Conservation (phyloP, 2,888 invertebrate species). For the Drosophila austrosaltans region DNA sequence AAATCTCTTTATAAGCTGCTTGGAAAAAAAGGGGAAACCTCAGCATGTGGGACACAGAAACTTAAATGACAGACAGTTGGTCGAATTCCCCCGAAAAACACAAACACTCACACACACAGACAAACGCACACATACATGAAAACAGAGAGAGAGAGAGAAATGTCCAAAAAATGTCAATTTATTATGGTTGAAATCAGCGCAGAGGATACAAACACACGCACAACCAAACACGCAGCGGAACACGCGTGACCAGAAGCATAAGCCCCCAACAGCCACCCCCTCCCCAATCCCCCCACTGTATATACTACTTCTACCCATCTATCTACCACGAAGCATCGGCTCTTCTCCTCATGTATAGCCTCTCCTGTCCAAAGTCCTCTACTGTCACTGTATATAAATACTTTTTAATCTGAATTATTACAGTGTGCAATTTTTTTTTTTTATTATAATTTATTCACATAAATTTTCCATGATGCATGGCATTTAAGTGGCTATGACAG, state of each 20-base stretch:
- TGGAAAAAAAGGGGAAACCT: conserved; percentile 24
- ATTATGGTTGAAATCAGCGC: conserved; percentile 63
- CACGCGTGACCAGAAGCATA: conserved; percentile 55
- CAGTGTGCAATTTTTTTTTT: conserved; percentile 53
- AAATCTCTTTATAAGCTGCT: conserved; percentile 30
- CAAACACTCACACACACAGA: conserved; percentile 14
- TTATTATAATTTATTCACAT: conserved; percentile 72
- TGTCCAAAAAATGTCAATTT: conserved; percentile 67
- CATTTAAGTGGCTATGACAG: conserved; percentile 65
- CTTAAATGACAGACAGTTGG: conserved; percentile 54
- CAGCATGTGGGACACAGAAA: conserved; percentile 38
- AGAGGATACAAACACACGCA: conserved; percentile 40
- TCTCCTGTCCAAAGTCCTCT: background rate
- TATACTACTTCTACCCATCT: background rate
- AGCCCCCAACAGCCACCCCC: background rate
- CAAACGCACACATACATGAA: background rate
- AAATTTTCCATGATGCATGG: conserved; percentile 69
- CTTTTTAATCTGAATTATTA: conserved; percentile 72
- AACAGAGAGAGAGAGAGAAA: conserved; percentile 24
- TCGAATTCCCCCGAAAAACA: conserved; percentile 24
- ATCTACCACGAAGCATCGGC: background rate
- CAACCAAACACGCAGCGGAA: conserved; percentile 22
- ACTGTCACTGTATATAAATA: conserved; percentile 64
- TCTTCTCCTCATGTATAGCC: background rate
- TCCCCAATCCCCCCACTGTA: conserved; percentile 1